phyloP scores from a whole-genome alignment of 2,888 invertebrate species.

The Megaustenia siamemsis region DNA sequence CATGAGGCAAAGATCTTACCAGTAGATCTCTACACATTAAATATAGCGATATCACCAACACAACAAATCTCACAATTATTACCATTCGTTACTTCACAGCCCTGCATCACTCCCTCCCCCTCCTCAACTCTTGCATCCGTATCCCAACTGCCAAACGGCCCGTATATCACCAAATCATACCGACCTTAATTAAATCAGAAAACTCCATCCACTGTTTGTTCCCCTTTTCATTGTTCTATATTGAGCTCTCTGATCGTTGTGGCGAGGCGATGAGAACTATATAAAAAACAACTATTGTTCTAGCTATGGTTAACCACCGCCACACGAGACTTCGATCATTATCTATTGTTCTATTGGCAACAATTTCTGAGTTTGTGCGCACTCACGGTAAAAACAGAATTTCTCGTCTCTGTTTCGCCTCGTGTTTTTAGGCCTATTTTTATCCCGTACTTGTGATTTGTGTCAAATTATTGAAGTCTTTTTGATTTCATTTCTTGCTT shows the following conservation, averaged over 20 bases:
- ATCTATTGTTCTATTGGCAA: neutral
- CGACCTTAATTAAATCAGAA: conserved; percentile 32
- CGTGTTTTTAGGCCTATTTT: no score
- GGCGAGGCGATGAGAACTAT: neutral
- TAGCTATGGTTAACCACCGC: neutral
- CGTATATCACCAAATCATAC: neutral
- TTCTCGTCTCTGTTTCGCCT: neutral
- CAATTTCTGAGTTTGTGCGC: neutral
- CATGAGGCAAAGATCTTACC: no score
- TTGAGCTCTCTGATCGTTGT: neutral
- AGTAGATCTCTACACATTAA: no score
- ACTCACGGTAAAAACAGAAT: neutral
- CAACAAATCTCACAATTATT: no score
- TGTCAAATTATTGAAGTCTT: no score
- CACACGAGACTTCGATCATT: neutral
- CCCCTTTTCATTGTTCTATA: neutral
- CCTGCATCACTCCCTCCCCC: no score
- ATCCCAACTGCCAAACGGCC: neutral
- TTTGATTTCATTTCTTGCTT: neutral
- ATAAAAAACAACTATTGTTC: neutral
- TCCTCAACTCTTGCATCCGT: neutral
- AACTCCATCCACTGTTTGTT: neutral
- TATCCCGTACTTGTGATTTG: no score
- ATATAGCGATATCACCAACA: no score
- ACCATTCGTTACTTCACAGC: neutral